Conservation (phyloP, 2,888 invertebrate genomes). For the Doris montereyensis region DNA sequence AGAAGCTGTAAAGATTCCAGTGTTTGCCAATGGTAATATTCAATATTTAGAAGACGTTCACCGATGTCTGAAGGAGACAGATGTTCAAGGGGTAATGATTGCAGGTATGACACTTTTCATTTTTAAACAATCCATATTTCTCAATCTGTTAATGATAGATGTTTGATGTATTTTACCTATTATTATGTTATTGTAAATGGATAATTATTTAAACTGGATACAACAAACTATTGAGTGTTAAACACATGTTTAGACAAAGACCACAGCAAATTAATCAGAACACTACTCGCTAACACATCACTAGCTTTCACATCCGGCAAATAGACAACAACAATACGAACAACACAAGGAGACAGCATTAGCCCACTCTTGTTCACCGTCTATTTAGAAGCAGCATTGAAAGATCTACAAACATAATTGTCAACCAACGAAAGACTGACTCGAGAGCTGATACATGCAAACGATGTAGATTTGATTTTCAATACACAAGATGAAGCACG, state of each 20-base stretch:
- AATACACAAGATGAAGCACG: background rate
- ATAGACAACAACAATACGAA: too few species aligned
- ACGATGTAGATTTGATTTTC: background rate
- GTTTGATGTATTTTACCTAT: too few species aligned
- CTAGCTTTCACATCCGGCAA: too few species aligned
- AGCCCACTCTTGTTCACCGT: background rate
- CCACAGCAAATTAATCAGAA: too few species aligned
- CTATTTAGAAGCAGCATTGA: background rate
- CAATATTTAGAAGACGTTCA: conserved; percentile 90
- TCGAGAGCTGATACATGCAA: background rate
- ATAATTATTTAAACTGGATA: too few species aligned
- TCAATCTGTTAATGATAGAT: too few species aligned
- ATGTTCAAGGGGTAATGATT: conserved; percentile 80
- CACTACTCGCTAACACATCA: too few species aligned
- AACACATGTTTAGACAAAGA: too few species aligned
- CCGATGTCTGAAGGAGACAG: conserved; percentile 87
- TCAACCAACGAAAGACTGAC: background rate
- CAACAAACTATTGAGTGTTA: too few species aligned
- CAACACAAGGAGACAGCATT: background rate
- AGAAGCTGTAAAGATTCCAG: conserved; percentile 89
- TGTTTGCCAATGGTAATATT: conserved; percentile 98
- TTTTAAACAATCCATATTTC: background rate
- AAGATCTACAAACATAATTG: background rate
- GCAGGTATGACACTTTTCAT: too few species aligned
- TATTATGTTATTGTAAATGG: too few species aligned